Evolutionary conservation across 2,113 vertebrate species (phyloP), one percentile per base, ranked within the genome.

Genomic region (Pelvicachromis taeniatus): DNA sequence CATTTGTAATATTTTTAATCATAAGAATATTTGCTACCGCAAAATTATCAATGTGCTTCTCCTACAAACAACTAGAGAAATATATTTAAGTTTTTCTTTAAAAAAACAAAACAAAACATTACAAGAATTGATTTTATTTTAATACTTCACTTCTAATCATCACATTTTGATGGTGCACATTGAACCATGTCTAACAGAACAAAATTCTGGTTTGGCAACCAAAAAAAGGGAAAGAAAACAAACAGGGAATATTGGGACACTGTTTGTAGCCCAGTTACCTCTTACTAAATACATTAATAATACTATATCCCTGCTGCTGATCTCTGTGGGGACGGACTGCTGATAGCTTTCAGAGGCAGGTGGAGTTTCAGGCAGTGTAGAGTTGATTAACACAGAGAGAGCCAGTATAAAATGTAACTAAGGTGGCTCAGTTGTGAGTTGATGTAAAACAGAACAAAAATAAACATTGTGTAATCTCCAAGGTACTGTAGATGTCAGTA

Each of bases 381-480:
- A 26, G 13, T 42, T 70, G 23, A 29, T 73, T 48, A 75, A 8
- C 68, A 75, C 42, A 50, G 23, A 31, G 14, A 26, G 13, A 50
- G 68, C 11, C 68, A 50, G 14, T n/a, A 50, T 75, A 31, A 75
- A 75, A 75, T 50, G 26, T 75, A 75, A 50, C 42, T 50, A 50
- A 19, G 42, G 0, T 50, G 26, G 19, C 68, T 1, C 9, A 2
- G 0, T 70, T 0, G 65, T 3, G 5, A 16, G 21, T 11, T 70
- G 14, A 70, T 26, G 42, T 31, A 75, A 31, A 75, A 31, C 16
- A 50, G 26, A 48, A 75, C 42, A n/a, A 31, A 31, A 75, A 19
- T 6, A 75, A 48, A 50, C 10, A 73, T 6, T 29, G 17, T 78
- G 6, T 5, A 5, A 80, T 42, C 21, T 12, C 65, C 6, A 4